Evolutionary conservation across 64 coral and sea anemone genomes (phyloP), one percentile per base, ranked within the genome.

Genomic region (Astreopora myriophthalma): DNA sequence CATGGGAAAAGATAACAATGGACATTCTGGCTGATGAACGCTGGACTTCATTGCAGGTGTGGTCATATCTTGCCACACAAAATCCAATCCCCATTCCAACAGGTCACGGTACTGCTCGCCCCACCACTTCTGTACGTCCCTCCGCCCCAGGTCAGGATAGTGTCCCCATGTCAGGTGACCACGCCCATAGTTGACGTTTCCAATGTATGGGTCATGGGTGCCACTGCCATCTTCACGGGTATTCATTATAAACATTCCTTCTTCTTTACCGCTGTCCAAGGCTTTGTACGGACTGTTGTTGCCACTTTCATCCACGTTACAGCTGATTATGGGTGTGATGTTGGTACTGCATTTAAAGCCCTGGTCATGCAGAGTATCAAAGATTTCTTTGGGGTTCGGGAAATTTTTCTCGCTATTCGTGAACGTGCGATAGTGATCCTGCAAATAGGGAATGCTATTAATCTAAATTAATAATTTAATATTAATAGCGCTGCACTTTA

Each of bases 1-100:
- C 92, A 94, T 94, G 1, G 92, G 92, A 8, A 94, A 94, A 27
- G 92, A 94, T 1, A 94, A 34, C 11, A 94, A 38, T 16, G 85
- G 49, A 17, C 92, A 94, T 29, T 76, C 74, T 17, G 77, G 74
- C 76, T 94, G 92, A 52, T 94, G 92, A 27, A 94, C 22, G 58
- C 92, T 94, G 68, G 92, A 86, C 30, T 94, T 94, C 92, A 94
- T 94, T 1, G 92, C 92, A 9, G 92, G 92, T 2, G 92, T 94
- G 34, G 92, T 94, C 86, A 94, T 94, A 68, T 94, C 92, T 78
- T 94, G 92, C 92, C 92, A 94, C 1, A 94, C 86, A 38, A 94
- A 94, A 48, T 94, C 86, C 30, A 94, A 23, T 8, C 92, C 92
- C 92, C 92, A 94, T 52, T 94, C 92, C 29, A 94, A 73, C 9